A percentile compares a stretch with the other conserved stretches of the same genome.
phyloP scores from a whole-genome alignment of 2,797 vertebrate genomes.

The Nyctibius grandis region DNA sequence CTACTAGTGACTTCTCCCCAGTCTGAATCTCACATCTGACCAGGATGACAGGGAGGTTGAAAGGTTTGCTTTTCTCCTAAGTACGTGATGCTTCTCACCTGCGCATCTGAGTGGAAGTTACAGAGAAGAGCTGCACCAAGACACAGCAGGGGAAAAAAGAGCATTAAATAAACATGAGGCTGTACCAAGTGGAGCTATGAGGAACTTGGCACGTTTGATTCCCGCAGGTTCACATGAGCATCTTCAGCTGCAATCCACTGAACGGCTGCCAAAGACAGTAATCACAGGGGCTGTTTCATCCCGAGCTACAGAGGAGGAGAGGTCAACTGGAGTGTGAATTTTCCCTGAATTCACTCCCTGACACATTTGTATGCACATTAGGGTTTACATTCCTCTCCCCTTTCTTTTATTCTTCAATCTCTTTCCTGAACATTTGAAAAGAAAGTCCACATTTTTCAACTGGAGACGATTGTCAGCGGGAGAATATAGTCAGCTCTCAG shows the following conservation, averaged over 20 bases:
- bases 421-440: neutral
- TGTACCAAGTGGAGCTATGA: neutral
- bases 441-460: neutral
- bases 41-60: neutral
- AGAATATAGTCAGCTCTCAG: neutral
- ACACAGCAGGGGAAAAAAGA: neutral
- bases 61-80: neutral
- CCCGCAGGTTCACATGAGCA: neutral
- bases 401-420: neutral
- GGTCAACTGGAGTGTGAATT: neutral
- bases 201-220: constrained; percentile 21
- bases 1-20: neutral
- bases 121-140: neutral
- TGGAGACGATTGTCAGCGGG: neutral
- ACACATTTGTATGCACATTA: neutral
- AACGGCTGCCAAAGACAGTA: neutral
- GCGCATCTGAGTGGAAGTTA: neutral
- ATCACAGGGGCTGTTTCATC: neutral
- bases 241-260: neutral
- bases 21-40: neutral
- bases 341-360: neutral
- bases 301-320: neutral
- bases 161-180: constrained; percentile 35
- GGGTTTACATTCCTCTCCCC: neutral
- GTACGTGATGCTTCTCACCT: accelerated